Base-by-base conservation (phyloP, 2,888 invertebrate genomes). In the Pogonocherus hispidulus region DNA sequence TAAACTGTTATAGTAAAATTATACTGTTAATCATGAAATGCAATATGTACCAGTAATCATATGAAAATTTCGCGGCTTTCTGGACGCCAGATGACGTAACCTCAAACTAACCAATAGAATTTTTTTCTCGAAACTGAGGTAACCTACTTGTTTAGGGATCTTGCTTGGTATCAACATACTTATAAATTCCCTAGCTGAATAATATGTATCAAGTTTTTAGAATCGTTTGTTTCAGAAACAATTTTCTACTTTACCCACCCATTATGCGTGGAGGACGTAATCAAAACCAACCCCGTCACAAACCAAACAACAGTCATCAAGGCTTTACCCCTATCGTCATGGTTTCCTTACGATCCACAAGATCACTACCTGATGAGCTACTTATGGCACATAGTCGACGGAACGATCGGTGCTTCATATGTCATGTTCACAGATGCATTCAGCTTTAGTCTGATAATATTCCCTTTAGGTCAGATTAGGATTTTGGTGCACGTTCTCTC, bases 161-260 rank as follows among this genome's bases (percentile, higher is more conserved):
- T n/a, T n/a, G n/a, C n/a, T n/a, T n/a, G n/a, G n/a, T n/a, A n/a
- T n/a, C n/a, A n/a, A n/a, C n/a, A n/a, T n/a, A n/a, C n/a, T n/a
- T n/a, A n/a, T n/a, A n/a, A n/a, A n/a, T n/a, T n/a, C n/a, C n/a
- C n/a, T n/a, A n/a, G n/a, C n/a, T n/a, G n/a, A n/a, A n/a, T n/a
- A n/a, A n/a, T n/a, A n/a, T n/a, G n/a, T n/a, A n/a, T n/a, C n/a
- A n/a, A n/a, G n/a, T n/a, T n/a, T n/a, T n/a, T n/a, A n/a, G n/a
- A n/a, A n/a, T n/a, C n/a, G n/a, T n/a, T n/a, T n/a, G n/a, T 55
- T 55, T 32, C 66, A 47, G 70, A 71, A 18, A 49, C 72, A 2
- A n/a, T 71, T 19, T 62, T 75, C 8, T 75, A 73, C 47, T 71
- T 68, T 37, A 35, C 70, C n/a, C 72, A 70, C 35, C 74, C 74